Evolutionary conservation across 2,797 vertebrate genomes (phyloP), one percentile per base, ranked within the genome.

Genomic region (Craterocephalus amniculus): DNA sequence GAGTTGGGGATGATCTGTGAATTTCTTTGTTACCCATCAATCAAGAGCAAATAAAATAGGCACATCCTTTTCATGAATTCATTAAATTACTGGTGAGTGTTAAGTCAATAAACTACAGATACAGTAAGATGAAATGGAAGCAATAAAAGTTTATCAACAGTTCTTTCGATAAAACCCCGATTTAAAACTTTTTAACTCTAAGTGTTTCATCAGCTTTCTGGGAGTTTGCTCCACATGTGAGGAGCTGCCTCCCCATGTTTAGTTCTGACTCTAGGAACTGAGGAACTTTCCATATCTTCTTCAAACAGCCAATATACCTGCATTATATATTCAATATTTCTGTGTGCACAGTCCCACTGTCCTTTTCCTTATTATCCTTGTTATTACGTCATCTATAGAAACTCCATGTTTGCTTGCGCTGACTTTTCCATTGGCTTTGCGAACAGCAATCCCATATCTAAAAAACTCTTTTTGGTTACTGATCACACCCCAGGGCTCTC

Each of bases 401-500:
- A 48, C 7, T 29, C 48, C 48, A 24, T 9, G 9, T 38, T 57
- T 56, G 12, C 31, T 48, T 51, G 10, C 57, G 61, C 40, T 2
- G 18, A 59, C 32, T 32, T 24, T 63, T 52, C 52, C 14, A 20
- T 48, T 48, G 34, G 22, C 16, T 7, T 2, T 22, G 4, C 31
- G n/a, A 45, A 12, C 45, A 48, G 45, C 3, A 22, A 48, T 49
- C 26, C 16, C 10, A 36, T 48, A 45, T 52, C 29, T 49, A 26
- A 65, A 38, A 61, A 5, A 29, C 13, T 6, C 45, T 27, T 32
- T 62, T 64, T 16, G 26, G 32, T 4, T 43, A 40, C 26, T 36
- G 35, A 69, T 27, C 64, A 56, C 24, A 70, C 26, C 64, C 52
- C 34, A 7, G 60, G 48, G 32, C 40, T 31, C 34, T 36, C 20